Conservation (phyloP, 2,113 vertebrate genomes). For the Melanerpes aurifrons region DNA sequence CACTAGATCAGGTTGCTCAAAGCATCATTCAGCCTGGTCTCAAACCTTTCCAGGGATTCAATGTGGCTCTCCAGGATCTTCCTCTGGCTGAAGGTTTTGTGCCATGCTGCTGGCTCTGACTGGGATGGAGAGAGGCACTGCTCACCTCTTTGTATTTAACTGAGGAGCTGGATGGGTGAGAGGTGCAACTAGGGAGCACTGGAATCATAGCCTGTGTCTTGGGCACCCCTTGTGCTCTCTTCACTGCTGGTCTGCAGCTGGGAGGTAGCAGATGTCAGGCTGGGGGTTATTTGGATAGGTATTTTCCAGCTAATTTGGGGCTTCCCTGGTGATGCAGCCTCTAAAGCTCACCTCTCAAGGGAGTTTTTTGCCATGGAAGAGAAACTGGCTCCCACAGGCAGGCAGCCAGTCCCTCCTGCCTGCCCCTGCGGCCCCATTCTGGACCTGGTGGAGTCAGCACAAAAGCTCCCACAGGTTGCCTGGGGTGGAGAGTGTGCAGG, state of each 20-base stretch:
- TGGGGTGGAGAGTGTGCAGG: not conserved
- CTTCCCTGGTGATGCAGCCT: not conserved
- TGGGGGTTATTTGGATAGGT: not conserved
- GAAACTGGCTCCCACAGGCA: not conserved
- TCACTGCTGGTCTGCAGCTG: not conserved
- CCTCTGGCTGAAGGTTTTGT: not conserved
- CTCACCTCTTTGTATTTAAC: not conserved
- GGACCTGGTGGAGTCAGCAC: not conserved
- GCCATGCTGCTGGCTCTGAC: not conserved
- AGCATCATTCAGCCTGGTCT: too few relatives aligned
- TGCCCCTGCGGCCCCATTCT: not conserved
- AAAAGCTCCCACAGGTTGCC: not conserved
- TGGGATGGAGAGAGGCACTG: not conserved
- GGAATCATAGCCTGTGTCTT: accelerated
- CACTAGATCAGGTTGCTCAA: too few relatives aligned
- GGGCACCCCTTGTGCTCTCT: not conserved
- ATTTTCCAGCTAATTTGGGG: not conserved
- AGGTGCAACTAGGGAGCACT: not conserved
- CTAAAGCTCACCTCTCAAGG: not conserved
- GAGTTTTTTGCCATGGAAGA: not conserved
- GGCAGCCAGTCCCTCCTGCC: not conserved
- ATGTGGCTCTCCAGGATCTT: not conserved
- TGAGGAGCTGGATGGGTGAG: not conserved
- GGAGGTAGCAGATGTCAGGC: not conserved
- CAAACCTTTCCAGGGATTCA: too few relatives aligned